Evolutionary conservation across 2,113 vertebrate species (phyloP).

Genomic region (Lethenteron camtschaticum): DNA sequence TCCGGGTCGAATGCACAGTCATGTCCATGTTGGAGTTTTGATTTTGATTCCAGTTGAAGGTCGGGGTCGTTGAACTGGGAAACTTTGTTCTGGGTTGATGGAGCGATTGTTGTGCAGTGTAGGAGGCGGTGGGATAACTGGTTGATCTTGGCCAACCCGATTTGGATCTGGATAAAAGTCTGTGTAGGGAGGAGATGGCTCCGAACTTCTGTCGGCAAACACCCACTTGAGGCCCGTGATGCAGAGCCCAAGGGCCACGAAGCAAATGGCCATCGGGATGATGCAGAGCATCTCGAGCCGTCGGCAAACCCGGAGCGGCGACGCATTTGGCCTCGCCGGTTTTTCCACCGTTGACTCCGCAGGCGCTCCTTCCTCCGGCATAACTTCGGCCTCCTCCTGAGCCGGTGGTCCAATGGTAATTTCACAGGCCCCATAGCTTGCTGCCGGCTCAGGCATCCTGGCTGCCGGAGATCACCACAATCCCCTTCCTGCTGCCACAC

Average conservation of each 20-base stretch:
- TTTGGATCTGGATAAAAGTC: constrained; percentile 3
- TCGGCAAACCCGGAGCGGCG: constrained; percentile 1
- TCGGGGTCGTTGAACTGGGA: background rate
- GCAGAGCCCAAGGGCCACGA: constrained; percentile 14
- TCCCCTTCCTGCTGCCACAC: too few relatives aligned
- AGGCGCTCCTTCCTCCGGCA: background rate
- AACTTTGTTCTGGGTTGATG: background rate
- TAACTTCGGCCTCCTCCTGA: background rate
- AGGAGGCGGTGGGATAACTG: constrained; percentile 1
- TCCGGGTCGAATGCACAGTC: background rate
- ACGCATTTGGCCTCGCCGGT: background rate
- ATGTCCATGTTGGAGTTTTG: background rate
- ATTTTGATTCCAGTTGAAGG: background rate
- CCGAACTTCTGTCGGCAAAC: constrained; percentile 8
- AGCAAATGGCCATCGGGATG: constrained; percentile 11
- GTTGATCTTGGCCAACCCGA: constrained; percentile 1
- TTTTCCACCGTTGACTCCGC: background rate
- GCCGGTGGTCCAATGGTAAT: constrained; percentile 4
- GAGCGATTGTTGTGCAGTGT: constrained; percentile 3
- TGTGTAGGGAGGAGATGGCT: background rate
- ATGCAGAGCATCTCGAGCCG: constrained; percentile 10
- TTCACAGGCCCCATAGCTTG: constrained; percentile 3
- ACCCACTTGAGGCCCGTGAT: constrained; percentile 14
- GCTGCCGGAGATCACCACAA: too few relatives aligned
- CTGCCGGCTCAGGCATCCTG: background rate